Conservation (phyloP, 2,113 vertebrate species). For the Damaliscus lunatus region DNA sequence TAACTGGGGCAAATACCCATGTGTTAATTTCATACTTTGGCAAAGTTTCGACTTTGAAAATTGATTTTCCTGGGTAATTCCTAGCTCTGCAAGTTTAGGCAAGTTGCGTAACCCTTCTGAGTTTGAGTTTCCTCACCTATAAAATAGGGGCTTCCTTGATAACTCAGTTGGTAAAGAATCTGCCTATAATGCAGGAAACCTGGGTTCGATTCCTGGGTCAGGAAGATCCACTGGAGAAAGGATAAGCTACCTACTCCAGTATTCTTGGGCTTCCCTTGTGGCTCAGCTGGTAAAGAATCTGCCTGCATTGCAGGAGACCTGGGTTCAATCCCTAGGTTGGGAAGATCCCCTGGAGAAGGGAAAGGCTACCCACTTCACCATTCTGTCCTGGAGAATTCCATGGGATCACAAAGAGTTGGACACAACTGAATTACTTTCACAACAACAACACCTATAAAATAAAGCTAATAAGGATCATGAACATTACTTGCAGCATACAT, state of each 20-base stretch:
- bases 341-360: background rate
- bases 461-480: background rate
- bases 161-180: background rate
- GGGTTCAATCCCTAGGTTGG: background rate
- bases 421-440: background rate
- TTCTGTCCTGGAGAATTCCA: background rate
- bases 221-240: background rate
- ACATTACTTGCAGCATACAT: background rate
- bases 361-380: background rate
- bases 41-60: background rate
- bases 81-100: background rate
- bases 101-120: background rate
- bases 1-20: background rate
- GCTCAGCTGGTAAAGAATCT: background rate
- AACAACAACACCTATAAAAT: background rate
- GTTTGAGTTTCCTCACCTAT: background rate
- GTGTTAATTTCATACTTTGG: background rate
- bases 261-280: background rate
- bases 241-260: background rate
- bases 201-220: background rate
- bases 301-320: background rate
- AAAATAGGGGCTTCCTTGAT: background rate
- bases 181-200: background rate
- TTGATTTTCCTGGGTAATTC: background rate
- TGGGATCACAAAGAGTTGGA: background rate